These are phyloP conservation scores for Drosophila subobscura DNA, from an alignment of 1,140 invertebrate genomes.

Conservation along the genomic window DNA sequence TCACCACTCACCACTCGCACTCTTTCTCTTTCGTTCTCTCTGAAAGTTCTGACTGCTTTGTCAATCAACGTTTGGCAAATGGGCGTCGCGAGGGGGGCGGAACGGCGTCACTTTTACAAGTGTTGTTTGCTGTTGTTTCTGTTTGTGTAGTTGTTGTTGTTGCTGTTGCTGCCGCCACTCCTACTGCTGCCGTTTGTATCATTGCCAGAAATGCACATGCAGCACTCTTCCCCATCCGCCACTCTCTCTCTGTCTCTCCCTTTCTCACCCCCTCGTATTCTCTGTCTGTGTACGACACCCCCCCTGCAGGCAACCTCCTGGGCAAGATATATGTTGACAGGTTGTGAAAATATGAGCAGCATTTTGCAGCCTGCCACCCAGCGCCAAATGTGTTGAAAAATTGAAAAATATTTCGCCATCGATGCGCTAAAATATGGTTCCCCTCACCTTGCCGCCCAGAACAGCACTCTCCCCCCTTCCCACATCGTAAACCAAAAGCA, in stretches of 20 bases:
- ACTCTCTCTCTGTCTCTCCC: not conserved
- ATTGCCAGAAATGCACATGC: conserved; percentile 73
- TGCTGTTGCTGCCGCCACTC: conserved; percentile 15
- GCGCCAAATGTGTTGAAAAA: conserved; percentile 79
- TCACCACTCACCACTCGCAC: not conserved
- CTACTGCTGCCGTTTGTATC: conserved; percentile 43
- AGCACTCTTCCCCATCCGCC: conserved; percentile 26
- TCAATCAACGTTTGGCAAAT: conserved; percentile 66
- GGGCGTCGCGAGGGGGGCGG: conserved; percentile 42
- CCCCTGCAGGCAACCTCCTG: conserved; percentile 7
- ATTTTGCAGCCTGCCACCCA: conserved; percentile 71
- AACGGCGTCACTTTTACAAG: conserved; percentile 57
- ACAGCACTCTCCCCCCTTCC: not conserved
- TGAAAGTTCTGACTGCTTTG: conserved; percentile 50
- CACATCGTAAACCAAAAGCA: conserved; percentile 43
- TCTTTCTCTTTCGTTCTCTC: not conserved
- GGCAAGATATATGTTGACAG: conserved; percentile 78
- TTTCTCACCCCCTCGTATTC: not conserved
- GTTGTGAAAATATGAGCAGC: conserved; percentile 78
- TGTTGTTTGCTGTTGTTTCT: conserved; percentile 62
- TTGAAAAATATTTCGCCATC: conserved; percentile 80
- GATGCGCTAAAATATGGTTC: conserved; percentile 77
- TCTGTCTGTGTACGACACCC: not conserved
- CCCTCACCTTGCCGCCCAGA: conserved; percentile 23
- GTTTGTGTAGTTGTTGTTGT: conserved; percentile 8